phyloP scores from a whole-genome alignment of 2,888 invertebrate species.

The Portevinia maculata region DNA sequence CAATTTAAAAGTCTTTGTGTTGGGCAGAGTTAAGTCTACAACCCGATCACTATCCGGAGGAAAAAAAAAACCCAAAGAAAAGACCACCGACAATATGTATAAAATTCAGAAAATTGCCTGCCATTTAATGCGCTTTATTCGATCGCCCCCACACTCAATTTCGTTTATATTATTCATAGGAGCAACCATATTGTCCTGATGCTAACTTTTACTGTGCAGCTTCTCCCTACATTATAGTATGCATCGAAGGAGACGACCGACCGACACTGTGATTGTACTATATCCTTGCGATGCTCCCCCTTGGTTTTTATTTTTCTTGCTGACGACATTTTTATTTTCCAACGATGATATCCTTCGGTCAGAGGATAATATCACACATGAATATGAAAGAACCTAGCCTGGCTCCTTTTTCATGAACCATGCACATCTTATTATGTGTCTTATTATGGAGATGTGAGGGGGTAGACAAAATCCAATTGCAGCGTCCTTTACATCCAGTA shows the following conservation, averaged over 20 bases:
- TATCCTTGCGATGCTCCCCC: constrained; percentile 45
- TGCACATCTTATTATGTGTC: constrained; percentile 61
- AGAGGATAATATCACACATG: constrained; percentile 67
- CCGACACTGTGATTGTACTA: constrained; percentile 61
- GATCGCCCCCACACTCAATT: constrained; percentile 54
- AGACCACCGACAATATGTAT: constrained; percentile 19
- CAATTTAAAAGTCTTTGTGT: constrained; percentile 47
- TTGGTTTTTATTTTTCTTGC: constrained; percentile 5
- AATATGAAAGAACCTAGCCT: constrained; percentile 46
- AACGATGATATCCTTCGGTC: constrained; percentile 69
- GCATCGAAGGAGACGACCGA: constrained; percentile 2
- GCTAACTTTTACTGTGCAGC: constrained; percentile 11
- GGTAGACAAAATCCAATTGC: constrained; percentile 65
- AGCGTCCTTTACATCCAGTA: constrained; percentile 24
- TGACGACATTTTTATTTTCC: constrained; percentile 58
- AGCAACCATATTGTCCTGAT: constrained; percentile 33
- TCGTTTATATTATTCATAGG: constrained; percentile 37
- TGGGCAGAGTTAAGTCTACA: constrained; percentile 31
- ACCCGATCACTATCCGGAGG: constrained; percentile 1
- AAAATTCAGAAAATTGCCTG: constrained; percentile 70
- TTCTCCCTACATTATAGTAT: constrained; percentile 9
- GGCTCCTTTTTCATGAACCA: constrained; percentile 25
- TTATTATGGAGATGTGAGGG: constrained; percentile 10
- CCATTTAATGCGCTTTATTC: constrained; percentile 70
- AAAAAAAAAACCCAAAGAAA: not conserved